Conservation (phyloP, 2,113 vertebrate genomes). For the Alethe diademata region DNA sequence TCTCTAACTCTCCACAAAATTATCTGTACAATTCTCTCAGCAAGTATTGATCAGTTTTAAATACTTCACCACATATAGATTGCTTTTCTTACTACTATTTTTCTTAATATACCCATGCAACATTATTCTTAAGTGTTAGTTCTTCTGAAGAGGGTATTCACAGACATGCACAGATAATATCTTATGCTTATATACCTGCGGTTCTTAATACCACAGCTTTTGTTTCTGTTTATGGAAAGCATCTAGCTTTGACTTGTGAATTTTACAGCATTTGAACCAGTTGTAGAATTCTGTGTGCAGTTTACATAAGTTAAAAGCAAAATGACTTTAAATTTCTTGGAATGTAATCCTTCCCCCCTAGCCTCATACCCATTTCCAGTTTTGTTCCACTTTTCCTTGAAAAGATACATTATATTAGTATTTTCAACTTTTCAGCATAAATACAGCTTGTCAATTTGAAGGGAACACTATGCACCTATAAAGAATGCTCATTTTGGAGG, state of each 20-base stretch:
- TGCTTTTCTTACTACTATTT: background rate
- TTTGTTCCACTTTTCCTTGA: background rate
- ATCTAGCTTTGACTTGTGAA: background rate
- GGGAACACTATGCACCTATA: background rate
- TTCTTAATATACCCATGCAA: background rate
- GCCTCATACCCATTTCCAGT: background rate
- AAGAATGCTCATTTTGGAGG: background rate
- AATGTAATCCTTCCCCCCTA: background rate
- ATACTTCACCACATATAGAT: background rate
- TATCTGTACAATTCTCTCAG: background rate
- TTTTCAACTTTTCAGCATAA: background rate
- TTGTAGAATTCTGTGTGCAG: background rate
- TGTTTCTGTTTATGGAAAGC: background rate
- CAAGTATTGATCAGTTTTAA: background rate
- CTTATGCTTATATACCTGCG: background rate
- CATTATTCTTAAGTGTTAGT: background rate
- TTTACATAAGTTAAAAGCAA: background rate
- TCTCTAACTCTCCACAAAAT: background rate
- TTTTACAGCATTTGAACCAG: background rate
- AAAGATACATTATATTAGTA: background rate
- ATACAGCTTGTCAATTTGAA: background rate
- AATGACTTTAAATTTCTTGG: background rate
- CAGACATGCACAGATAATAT: background rate
- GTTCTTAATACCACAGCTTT: background rate
- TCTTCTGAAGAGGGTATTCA: background rate